Percentiles rank a stretch among this genome's conserved stretches.
Conservation (phyloP, 2,113 vertebrate species). For the Charina bottae region DNA sequence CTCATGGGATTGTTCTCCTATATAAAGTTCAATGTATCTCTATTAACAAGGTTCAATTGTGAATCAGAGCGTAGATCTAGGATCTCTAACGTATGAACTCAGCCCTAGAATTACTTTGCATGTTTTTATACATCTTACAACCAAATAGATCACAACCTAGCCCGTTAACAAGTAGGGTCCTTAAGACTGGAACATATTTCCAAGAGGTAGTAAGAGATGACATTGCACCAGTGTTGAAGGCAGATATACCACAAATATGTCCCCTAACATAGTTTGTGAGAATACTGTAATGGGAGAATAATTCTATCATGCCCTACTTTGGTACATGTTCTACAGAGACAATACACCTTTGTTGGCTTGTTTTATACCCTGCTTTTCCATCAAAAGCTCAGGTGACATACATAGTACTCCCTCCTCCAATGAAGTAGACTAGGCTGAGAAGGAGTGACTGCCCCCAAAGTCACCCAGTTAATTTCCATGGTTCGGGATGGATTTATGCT, state of each 20-base stretch:
- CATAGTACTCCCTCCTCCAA: neutral
- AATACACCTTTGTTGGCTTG: neutral
- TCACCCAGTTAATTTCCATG: neutral
- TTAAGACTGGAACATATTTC: neutral
- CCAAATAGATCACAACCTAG: neutral
- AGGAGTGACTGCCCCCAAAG: neutral
- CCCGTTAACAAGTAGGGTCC: neutral
- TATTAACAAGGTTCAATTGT: neutral
- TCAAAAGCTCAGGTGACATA: neutral
- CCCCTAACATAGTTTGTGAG: neutral
- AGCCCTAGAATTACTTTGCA: neutral
- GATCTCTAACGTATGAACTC: neutral
- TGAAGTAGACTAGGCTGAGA: neutral
- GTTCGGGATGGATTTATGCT: neutral
- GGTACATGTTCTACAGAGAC: neutral
- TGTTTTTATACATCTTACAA: neutral
- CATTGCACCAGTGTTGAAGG: neutral
- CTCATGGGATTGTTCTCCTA: neutral
- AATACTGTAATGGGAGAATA: neutral
- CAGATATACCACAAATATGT: neutral
- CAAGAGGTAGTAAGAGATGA: neutral
- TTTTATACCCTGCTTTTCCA: neutral
- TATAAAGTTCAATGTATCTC: neutral
- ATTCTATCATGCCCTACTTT: neutral
- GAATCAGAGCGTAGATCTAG: neutral